Percentiles rank a stretch among this genome's conserved stretches.
These are phyloP conservation scores for Liasis olivaceus DNA, from an alignment of 2,797 vertebrate genomes.

Conservation along the genomic window DNA sequence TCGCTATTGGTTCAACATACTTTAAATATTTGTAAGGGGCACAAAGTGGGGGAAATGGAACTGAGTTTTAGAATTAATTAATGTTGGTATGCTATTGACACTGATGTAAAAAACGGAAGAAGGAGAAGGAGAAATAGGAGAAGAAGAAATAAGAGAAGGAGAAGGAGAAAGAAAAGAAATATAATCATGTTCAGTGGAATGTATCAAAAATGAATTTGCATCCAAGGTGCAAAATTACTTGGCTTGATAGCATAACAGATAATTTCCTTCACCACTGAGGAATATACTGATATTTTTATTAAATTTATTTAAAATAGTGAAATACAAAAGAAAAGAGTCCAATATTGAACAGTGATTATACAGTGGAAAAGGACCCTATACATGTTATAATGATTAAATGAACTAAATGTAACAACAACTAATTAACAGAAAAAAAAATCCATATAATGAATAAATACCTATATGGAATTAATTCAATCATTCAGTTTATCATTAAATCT, in stretches of 20 bases:
- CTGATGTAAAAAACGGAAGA: background rate
- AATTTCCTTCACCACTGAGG: background rate
- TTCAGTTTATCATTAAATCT: no score
- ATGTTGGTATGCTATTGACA: background rate
- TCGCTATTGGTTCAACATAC: background rate
- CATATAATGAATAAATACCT: no score
- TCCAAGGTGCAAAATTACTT: background rate
- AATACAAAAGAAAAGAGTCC: no score
- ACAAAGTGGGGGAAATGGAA: background rate
- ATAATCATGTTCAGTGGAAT: background rate
- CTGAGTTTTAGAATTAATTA: constrained; percentile 1
- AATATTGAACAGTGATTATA: no score
- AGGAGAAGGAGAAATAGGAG: background rate
- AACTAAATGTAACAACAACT: no score
- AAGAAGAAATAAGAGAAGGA: no score
- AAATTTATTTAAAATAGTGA: no score
- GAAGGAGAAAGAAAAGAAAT: background rate
- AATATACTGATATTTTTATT: background rate
- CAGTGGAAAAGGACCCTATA: no score
- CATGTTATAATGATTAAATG: no score
- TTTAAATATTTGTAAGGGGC: constrained; percentile 9
- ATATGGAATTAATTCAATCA: no score
- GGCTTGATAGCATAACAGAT: background rate
- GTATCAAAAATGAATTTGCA: background rate
- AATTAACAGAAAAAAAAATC: no score